Conservation (phyloP, 2,888 invertebrate genomes). For the Torymus auratus region DNA sequence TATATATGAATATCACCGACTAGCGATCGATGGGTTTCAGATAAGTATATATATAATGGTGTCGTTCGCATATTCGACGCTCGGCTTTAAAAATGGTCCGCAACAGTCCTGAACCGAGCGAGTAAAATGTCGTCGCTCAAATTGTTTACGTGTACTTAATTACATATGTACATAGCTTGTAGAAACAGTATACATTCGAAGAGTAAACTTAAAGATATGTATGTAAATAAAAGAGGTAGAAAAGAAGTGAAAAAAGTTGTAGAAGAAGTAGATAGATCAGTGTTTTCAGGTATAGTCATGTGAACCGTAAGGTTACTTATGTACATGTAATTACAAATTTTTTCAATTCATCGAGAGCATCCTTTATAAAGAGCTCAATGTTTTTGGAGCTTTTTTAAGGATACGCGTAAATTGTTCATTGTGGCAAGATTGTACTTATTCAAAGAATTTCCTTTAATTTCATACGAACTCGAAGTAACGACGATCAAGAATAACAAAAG, state of each 20-base stretch:
- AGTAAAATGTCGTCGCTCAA: slow-evolving; percentile 30
- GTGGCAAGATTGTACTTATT: background rate
- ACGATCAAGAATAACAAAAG: slow-evolving; percentile 24
- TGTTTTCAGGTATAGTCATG: background rate
- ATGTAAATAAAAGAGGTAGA: slow-evolving; percentile 9
- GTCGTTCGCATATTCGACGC: slow-evolving; percentile 33
- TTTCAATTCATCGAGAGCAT: background rate
- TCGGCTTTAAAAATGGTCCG: slow-evolving; percentile 71
- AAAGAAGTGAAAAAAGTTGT: slow-evolving; percentile 11
- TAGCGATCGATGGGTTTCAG: background rate
- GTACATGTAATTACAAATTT: background rate
- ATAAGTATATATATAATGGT: too few relatives aligned
- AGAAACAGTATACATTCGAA: slow-evolving; percentile 4
- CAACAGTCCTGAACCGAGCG: slow-evolving; percentile 70
- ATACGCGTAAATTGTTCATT: background rate
- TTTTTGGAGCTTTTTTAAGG: slow-evolving; percentile 31
- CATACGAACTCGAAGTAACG: slow-evolving; percentile 58
- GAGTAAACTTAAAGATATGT: background rate
- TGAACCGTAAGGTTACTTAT: background rate
- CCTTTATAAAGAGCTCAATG: slow-evolving; percentile 26
- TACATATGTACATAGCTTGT: background rate
- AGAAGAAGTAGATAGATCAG: slow-evolving; percentile 7
- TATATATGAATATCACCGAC: too few relatives aligned
- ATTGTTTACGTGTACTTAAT: background rate
- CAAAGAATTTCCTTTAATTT: slow-evolving; percentile 14